Conservation (phyloP, 1,140 invertebrate species). For the Saccostrea glomerata region DNA sequence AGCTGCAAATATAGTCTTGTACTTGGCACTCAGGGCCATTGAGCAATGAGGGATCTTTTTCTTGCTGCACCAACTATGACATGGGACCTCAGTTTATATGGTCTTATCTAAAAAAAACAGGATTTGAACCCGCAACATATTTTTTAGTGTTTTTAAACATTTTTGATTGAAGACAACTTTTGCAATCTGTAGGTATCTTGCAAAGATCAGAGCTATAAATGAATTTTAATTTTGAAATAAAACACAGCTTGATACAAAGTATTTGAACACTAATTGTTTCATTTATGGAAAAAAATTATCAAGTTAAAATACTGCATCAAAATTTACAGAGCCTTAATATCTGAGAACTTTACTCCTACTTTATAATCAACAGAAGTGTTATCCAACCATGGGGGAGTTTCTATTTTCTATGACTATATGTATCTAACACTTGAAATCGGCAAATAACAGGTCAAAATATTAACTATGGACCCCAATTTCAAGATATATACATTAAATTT, state of each 20-base stretch:
- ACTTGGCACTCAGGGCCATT: too few relatives aligned
- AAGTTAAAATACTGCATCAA: neutral
- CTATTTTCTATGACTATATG: neutral
- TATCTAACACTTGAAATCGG: neutral
- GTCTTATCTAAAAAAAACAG: too few relatives aligned
- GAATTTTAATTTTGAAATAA: neutral
- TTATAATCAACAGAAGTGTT: neutral
- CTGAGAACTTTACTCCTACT: neutral
- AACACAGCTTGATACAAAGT: neutral
- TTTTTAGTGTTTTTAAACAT: too few relatives aligned
- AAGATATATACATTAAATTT: neutral
- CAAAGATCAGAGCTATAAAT: too few relatives aligned
- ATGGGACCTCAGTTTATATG: too few relatives aligned
- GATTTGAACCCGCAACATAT: too few relatives aligned
- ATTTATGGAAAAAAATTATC: neutral
- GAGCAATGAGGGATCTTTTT: too few relatives aligned
- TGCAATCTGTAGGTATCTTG: too few relatives aligned
- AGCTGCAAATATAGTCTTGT: too few relatives aligned
- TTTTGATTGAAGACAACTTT: too few relatives aligned
- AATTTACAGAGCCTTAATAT: neutral
- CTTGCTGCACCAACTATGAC: too few relatives aligned
- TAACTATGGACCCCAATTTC: neutral
- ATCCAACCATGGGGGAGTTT: neutral
- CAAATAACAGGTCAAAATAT: neutral
- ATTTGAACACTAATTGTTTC: neutral